These are phyloP conservation scores for Boloria euphrosyne DNA, from an alignment of 2,888 invertebrate species.

Conservation along the genomic window DNA sequence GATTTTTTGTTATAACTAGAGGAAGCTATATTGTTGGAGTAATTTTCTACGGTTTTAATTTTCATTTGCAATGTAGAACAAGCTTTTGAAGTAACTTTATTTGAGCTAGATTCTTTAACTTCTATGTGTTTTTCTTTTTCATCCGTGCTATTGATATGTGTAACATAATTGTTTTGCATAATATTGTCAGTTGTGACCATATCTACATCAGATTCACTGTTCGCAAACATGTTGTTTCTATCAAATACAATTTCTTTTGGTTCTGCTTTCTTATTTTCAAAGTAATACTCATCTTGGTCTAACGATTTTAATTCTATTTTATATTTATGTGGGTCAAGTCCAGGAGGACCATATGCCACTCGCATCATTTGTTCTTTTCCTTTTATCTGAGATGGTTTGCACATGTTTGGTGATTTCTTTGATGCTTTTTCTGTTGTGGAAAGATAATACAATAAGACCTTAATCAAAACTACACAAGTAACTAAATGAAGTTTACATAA, in stretches of 20 bases:
- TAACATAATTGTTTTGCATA: neutral
- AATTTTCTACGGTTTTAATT: slow-evolving; percentile 39
- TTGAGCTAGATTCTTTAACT: slow-evolving; percentile 1
- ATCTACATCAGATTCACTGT: neutral
- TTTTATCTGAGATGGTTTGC: neutral
- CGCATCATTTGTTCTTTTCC: slow-evolving; percentile 1
- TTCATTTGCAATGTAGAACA: slow-evolving; percentile 45
- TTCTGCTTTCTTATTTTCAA: neutral
- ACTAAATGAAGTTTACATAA: neutral
- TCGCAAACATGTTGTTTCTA: neutral
- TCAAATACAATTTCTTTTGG: neutral
- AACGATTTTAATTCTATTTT: slow-evolving; percentile 16
- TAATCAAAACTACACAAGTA: neutral
- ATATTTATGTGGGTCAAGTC: slow-evolving; percentile 4
- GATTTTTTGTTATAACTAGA: slow-evolving; percentile 46
- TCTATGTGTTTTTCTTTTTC: neutral
- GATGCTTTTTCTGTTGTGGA: neutral
- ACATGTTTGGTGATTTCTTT: neutral
- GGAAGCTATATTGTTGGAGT: slow-evolving; percentile 34
- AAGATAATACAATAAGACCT: neutral
- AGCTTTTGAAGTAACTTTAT: slow-evolving; percentile 23
- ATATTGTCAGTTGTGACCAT: neutral
- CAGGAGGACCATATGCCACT: slow-evolving; percentile 33
- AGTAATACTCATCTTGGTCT: neutral
- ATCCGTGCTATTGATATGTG: neutral